phyloP scores from a whole-genome alignment of 2,113 vertebrate genomes.

The Lepisosteus oculatus region DNA sequence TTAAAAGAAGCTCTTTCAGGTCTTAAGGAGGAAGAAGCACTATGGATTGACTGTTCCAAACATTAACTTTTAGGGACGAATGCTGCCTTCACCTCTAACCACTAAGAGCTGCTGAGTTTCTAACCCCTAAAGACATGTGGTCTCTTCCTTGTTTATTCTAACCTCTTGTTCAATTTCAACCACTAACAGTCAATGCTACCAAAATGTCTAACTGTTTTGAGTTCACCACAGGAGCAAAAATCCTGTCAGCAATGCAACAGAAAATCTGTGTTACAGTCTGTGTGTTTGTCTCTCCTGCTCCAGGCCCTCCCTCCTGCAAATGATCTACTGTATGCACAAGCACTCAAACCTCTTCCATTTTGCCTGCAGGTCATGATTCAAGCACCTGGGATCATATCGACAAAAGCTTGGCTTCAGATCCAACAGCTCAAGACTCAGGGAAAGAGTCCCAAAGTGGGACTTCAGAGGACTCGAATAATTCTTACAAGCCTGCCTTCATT shows the following conservation, averaged over 20 bases:
- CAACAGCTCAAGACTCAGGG: not conserved
- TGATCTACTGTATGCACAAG: not conserved
- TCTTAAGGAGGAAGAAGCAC: too few relatives aligned
- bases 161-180: not conserved
- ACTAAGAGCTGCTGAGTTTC: not conserved
- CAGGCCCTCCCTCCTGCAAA: too few relatives aligned
- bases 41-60: too few relatives aligned
- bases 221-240: too few relatives aligned
- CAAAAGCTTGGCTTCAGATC: not conserved
- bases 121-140: not conserved
- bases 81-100: not conserved
- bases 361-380: not conserved
- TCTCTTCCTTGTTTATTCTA: not conserved
- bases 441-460: constrained; percentile 12
- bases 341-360: not conserved
- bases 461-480: not conserved
- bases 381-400: not conserved
- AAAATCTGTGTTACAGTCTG: too few relatives aligned
- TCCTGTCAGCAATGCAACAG: too few relatives aligned
- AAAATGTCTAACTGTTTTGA: not conserved
- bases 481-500: constrained; percentile 15
- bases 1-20: not conserved
- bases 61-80: not conserved
- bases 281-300: too few relatives aligned
- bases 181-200: not conserved